Evolutionary conservation across 2,113 vertebrate genomes (phyloP), one percentile per base, ranked within the genome.

Genomic region (Rhynchomys soricoides): DNA sequence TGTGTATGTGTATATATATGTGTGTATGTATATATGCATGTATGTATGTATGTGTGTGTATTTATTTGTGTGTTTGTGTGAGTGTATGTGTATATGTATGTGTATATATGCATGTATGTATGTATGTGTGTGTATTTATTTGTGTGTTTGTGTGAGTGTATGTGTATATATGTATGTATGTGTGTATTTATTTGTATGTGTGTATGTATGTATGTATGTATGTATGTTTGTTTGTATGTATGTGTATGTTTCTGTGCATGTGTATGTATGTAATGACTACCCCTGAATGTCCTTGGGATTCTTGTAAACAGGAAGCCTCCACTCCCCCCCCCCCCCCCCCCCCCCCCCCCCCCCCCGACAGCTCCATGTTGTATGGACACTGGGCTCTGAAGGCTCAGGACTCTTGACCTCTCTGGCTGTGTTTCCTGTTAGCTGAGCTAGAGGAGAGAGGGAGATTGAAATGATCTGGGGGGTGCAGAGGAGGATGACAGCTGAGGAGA

Each of bases 231-330:
- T 52, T 11, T 52, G 7, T 52, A 6, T 52, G 5, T 52, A 6
- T 52, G 7, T 52, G n/a, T n/a, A n/a, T n/a, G n/a, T n/a, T n/a
- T n/a, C n/a, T n/a, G n/a, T n/a, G n/a, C n/a, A n/a, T n/a, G n/a
- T n/a, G n/a, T n/a, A n/a, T n/a, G n/a, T n/a, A n/a, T n/a, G n/a
- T n/a, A n/a, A n/a, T n/a, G n/a, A 55, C 81, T 43, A 29, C 88
- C 75, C 86, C 75, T 29, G 16, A 89, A 94, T 92, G 83, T 78
- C 92, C 88, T 74, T 74, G 62, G 34, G 77, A 48, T 12, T 91
- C 83, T 78, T 26, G 75, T 96, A 95, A 96, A 96, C 96, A 96
- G 96, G 96, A 96, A 95, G 70, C 70, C 43, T 29, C 87, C 1
- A 5, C 74, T 43, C 82, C 87, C 52, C 50, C 62, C 59, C n/a